These are phyloP conservation scores for Nemotelus nigrinus DNA, from an alignment of 2,888 invertebrate genomes.

Conservation along the genomic window DNA sequence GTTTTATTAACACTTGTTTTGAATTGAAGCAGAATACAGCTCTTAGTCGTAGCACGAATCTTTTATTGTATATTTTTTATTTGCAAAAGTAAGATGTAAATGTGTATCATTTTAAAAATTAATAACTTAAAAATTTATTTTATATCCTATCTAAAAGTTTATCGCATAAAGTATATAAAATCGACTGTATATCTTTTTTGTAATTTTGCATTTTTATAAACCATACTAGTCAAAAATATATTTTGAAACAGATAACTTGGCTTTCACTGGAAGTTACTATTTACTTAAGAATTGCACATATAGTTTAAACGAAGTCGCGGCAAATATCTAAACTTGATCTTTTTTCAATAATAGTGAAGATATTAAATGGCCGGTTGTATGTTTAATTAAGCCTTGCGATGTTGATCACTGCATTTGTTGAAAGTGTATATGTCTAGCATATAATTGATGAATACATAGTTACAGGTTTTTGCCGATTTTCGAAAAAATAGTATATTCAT, in stretches of 20 bases:
- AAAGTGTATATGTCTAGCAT: no score
- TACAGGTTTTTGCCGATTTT: no score
- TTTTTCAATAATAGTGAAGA: no score
- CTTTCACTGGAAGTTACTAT: no score
- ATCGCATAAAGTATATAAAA: conserved; percentile 8
- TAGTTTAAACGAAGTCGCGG: no score
- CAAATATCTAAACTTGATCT: no score
- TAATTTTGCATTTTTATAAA: conserved; percentile 45
- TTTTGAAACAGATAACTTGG: conserved; percentile 9
- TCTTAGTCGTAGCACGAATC: background rate
- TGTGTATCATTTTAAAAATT: background rate
- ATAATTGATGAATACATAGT: no score
- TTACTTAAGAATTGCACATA: no score
- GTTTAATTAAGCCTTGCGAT: no score
- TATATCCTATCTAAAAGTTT: background rate
- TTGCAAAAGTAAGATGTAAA: conserved; percentile 24
- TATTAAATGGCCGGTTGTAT: no score
- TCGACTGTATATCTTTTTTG: conserved; percentile 30
- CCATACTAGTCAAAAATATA: conserved; percentile 43
- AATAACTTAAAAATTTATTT: conserved; percentile 26
- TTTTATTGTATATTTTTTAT: conserved; percentile 3
- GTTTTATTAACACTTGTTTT: conserved; percentile 29
- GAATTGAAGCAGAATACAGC: conserved; percentile 7
- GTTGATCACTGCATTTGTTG: no score
- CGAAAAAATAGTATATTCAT: no score